phyloP scores from a whole-genome alignment of 92 coral and sea anemone genomes.

The Heteractis magnifica region DNA sequence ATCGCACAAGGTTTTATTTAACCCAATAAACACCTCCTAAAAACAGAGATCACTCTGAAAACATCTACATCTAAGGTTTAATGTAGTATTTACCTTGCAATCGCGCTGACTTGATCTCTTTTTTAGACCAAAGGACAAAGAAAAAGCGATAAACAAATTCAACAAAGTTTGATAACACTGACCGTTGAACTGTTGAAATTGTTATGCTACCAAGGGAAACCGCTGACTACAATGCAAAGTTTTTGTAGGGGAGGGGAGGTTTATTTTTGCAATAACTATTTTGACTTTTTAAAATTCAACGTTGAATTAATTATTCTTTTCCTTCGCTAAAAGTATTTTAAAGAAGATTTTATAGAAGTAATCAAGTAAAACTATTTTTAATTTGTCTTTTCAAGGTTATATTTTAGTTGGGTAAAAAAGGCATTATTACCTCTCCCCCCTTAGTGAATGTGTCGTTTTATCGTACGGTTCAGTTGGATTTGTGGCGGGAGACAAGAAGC shows the following conservation, averaged over 20 bases:
- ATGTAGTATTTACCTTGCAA: constrained; percentile 4
- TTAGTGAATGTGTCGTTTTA: neutral
- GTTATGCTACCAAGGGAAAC: constrained; percentile 32
- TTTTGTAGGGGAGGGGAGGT: constrained; percentile 17
- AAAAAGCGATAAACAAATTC: neutral
- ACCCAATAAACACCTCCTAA: neutral
- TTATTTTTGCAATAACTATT: neutral
- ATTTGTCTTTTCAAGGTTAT: neutral
- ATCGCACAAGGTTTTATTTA: too few species aligned
- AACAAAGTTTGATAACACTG: neutral
- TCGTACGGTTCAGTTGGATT: neutral
- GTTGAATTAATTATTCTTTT: neutral
- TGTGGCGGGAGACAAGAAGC: constrained; percentile 51
- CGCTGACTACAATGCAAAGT: constrained; percentile 16
- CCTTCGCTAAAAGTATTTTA: neutral
- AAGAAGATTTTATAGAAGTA: neutral
- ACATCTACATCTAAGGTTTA: neutral
- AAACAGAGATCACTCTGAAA: neutral
- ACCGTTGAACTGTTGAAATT: neutral
- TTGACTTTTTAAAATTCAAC: neutral
- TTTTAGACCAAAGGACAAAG: neutral
- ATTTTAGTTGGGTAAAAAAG: neutral
- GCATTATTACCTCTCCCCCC: constrained; percentile 5
- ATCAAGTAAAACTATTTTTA: neutral
- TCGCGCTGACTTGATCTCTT: neutral